Base-by-base conservation (phyloP, 2,888 invertebrate species). In the Seladonia tumulorum region DNA sequence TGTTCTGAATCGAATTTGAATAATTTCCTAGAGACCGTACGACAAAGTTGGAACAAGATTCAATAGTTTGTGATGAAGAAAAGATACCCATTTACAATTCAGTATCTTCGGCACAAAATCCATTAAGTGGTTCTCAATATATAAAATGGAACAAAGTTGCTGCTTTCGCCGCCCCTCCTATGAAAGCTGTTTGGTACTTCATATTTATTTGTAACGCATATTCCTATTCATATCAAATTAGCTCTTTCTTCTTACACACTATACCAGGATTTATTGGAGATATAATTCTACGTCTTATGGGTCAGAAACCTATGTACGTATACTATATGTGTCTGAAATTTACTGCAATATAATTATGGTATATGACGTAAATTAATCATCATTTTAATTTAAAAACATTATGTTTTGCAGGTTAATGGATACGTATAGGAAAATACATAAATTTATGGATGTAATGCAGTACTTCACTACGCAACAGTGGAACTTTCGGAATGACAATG, bases 101-200 rank as follows among this genome's bases (percentile, higher is more conserved):
- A 94, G 98, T 98, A 22, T 98, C 98, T 0, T 98, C 98, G 0
- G 96, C 96, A 5, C 97, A 98, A 90, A 98, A 98, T 90, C 98
- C 98, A 95, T 98, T 68, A 97, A 96, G 0, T 99, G 99, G 98
- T 94, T 12, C 97, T 97, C 92, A 96, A 49, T 49, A 49, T 49
- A 18, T 96, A 95, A 91, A 94, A 0, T 93, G 95, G 85, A 96
- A 95, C 35, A 95, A 96, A 90, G 90, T 95, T 16, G 96, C 96
- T 88, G 96, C 96, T 0, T 81, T 95, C 0, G 91, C 95, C 79
- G 95, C 95, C 14, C 97, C 97, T 0, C 96, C 96, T 0, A 95
- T 94, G 0, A 95, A 96, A 87, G 96, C 96, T 76, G 95, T 97
- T 22, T 97, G 97, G 97, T 96, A 96, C 93, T 97, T 96, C 91